phyloP scores from a whole-genome alignment of 2,797 vertebrate genomes.

The Peromyscus melanophrys region DNA sequence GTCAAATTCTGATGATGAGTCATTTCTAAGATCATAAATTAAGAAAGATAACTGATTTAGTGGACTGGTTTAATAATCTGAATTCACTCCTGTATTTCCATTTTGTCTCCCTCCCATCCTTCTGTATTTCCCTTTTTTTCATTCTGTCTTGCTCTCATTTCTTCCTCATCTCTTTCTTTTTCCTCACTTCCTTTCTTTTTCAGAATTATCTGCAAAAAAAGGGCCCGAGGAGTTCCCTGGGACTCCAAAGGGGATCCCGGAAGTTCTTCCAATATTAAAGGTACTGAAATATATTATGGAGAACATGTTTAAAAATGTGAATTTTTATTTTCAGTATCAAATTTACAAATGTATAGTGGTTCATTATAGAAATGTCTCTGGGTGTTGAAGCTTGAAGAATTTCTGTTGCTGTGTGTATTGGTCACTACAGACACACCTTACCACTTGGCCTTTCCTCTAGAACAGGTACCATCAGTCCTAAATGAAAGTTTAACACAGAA shows the following conservation, averaged over 20 bases:
- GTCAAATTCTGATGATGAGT: slow-evolving; percentile 24
- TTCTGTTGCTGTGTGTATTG: neutral
- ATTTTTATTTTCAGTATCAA: slow-evolving; percentile 36
- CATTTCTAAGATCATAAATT: slow-evolving; percentile 32
- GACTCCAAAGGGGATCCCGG: neutral
- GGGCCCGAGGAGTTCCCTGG: neutral
- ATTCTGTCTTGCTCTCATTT: neutral
- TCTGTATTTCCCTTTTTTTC: neutral
- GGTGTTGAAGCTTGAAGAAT: slow-evolving; percentile 57
- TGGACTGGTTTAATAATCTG: neutral
- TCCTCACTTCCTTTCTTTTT: neutral
- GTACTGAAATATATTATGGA: slow-evolving; percentile 65
- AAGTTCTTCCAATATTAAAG: slow-evolving; percentile 80
- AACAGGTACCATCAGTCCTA: neutral
- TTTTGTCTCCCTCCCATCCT: neutral
- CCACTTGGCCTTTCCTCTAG: slow-evolving; percentile 41
- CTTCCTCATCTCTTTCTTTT: neutral
- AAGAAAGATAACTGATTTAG: slow-evolving; percentile 8
- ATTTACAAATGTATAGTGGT: slow-evolving; percentile 14
- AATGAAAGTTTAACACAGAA: slow-evolving; percentile 19
- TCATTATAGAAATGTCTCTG: slow-evolving; percentile 42
- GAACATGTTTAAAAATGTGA: slow-evolving; percentile 35
- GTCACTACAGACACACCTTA: neutral
- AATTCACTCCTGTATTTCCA: neutral
- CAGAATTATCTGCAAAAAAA: slow-evolving; percentile 26